Base-by-base conservation (phyloP, 2,888 invertebrate species). In the Drosophila percnosoma region DNA sequence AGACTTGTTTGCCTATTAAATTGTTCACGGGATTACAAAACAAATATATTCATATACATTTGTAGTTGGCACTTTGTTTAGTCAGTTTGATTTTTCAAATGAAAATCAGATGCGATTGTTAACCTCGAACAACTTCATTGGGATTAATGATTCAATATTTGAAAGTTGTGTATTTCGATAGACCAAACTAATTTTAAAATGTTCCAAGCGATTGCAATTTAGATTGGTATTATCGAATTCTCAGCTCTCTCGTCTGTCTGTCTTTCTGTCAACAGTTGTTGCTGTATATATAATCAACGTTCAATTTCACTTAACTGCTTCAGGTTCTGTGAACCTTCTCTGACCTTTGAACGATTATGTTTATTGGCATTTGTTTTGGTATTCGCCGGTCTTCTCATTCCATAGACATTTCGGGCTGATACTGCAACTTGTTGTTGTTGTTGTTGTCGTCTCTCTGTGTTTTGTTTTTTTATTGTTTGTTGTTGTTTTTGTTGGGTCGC, bases 401-500 rank as follows among this genome's bases (percentile, higher is more conserved):
- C 52, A 48, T 27, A 34, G n/a, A 6, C 36, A 49, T 31, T 52
- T 52, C 27, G 21, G 51, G 29, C 24, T 33, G 29, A 29, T 29
- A n/a, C 29, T 42, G 49, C 24, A 24, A 45, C 24, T 45, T 45
- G 45, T 45, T 45, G 24, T 27, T 42, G 36, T 55, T 66, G 52
- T 61, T 68, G 72, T 45, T 63, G 66, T 53, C 40, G 70, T 53
- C 40, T 59, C 57, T 68, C 51, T 38, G 40, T 48, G 61, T 74
- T 42, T 52, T 52, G 40, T 65, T 45, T 54, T 62, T 65, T 65
- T 59, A 60, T 53, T 67, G 31, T 61, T 42, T 49, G 51, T 29
- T 54, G 54, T 33, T 53, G 51, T 29, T 42, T 34, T 54, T 57
- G 54, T 33, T 63, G 38, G 40, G 48, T 55, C 49, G 42, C 55